These are phyloP conservation scores for Neosilurus mollespiculum DNA, from an alignment of 2,797 vertebrate genomes.

Conservation along the genomic window DNA sequence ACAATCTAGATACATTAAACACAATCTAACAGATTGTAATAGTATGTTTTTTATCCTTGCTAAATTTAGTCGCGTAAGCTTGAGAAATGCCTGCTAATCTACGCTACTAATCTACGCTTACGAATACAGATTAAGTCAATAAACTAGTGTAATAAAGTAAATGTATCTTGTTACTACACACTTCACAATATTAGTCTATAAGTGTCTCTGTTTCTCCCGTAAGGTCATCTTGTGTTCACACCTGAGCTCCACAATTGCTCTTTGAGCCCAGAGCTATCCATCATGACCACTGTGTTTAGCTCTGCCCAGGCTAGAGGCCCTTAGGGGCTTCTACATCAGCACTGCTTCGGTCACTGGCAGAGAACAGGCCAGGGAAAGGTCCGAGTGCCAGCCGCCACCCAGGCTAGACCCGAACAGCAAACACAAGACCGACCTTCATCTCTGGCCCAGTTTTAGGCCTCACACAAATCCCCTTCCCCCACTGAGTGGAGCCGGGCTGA, in stretches of 20 bases:
- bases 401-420: conserved; percentile 50
- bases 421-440: conserved; percentile 47
- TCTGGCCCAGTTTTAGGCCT: conserved; percentile 34
- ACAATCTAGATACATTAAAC: neutral
- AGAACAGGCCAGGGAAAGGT: conserved; percentile 42
- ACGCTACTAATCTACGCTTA: neutral
- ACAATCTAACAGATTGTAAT: neutral
- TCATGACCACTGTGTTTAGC: conserved; percentile 39
- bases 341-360: conserved; percentile 47
- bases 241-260: conserved; percentile 44
- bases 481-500: neutral
- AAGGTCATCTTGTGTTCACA: conserved; percentile 44
- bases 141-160: neutral
- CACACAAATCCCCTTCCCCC: conserved; percentile 12
- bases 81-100: neutral
- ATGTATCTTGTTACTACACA: neutral
- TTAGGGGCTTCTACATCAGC: conserved; percentile 21
- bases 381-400: conserved; percentile 27
- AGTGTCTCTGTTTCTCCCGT: neutral
- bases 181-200: neutral
- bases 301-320: conserved; percentile 33
- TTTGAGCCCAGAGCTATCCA: conserved; percentile 42
- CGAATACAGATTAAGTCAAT: neutral
- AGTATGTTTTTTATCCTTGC: no score
- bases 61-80: neutral